Evolutionary conservation across 2,888 invertebrate species (phyloP).

Genomic region (Apantesis nais): DNA sequence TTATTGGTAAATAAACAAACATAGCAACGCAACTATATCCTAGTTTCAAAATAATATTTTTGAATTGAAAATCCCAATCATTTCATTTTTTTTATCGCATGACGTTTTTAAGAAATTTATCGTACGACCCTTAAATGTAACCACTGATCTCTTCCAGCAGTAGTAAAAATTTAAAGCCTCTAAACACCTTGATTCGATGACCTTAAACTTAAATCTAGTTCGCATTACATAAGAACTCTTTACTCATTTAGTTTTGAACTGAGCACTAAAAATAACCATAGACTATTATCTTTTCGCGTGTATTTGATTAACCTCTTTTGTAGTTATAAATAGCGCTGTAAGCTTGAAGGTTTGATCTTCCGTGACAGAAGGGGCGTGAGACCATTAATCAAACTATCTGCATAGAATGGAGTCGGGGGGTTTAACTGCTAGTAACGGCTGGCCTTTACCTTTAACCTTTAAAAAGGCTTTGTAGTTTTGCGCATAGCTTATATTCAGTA

Average conservation of each 20-base stretch:
- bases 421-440: constrained; percentile 3
- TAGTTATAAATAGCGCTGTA: constrained; percentile 32
- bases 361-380: constrained; percentile 11
- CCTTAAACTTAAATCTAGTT: neutral
- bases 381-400: constrained; percentile 40
- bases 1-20: too few species aligned
- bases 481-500: neutral
- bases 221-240: neutral
- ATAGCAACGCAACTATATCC: too few species aligned
- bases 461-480: constrained; percentile 6
- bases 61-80: too few species aligned
- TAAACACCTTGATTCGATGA: neutral
- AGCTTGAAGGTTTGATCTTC: constrained; percentile 24
- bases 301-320: constrained; percentile 16
- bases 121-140: too few species aligned
- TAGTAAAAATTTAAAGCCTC: too few species aligned
- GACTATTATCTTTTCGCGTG: constrained; percentile 1
- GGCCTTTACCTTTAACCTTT: constrained; percentile 39
- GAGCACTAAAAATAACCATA: neutral
- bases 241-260: constrained; percentile 10
- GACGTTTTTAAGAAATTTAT: too few species aligned
- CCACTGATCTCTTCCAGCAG: too few species aligned
- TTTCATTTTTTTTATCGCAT: too few species aligned
- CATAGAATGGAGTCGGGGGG: constrained; percentile 12
- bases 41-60: too few species aligned